Evolutionary conservation across 2,888 invertebrate species (phyloP).

Genomic region (Pyrocoelia pectoralis): DNA sequence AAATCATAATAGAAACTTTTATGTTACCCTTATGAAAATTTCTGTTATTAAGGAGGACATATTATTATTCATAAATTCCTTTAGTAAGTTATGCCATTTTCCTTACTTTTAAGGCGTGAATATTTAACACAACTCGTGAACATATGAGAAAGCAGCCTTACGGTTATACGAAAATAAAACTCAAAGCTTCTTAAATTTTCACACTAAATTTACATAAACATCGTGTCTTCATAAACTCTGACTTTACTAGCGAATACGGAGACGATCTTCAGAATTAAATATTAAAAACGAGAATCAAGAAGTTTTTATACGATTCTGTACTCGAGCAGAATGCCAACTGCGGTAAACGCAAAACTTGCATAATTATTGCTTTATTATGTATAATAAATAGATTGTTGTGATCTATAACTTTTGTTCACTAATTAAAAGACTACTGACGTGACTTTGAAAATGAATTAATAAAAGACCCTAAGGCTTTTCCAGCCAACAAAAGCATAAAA

Average conservation of each 20-base stretch:
- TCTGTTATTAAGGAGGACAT: constrained; percentile 7
- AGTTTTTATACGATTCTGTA: constrained; percentile 29
- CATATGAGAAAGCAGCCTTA: constrained; percentile 17
- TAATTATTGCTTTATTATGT: not conserved
- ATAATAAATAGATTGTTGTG: not conserved
- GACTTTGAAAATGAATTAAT: not conserved
- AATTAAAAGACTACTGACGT: not conserved
- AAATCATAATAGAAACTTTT: constrained; percentile 5
- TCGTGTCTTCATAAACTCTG: constrained; percentile 31
- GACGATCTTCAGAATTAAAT: constrained; percentile 25
- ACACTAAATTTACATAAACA: constrained; percentile 30
- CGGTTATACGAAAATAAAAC: constrained; percentile 23
- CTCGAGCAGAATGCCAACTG: constrained; percentile 24
- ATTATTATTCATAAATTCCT: constrained; percentile 11
- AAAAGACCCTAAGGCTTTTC: constrained; percentile 9
- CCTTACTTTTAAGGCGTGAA: not conserved
- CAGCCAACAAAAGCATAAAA: constrained; percentile 14
- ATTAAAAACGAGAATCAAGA: constrained; percentile 28
- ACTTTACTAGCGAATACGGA: constrained; percentile 28
- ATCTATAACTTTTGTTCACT: not conserved
- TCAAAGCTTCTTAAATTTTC: constrained; percentile 23
- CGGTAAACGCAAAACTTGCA: not conserved
- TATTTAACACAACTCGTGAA: constrained; percentile 15
- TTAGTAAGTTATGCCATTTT: constrained; percentile 12
- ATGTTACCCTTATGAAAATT: constrained; percentile 4